These are phyloP conservation scores for Clostera curtula DNA, from an alignment of 2,888 invertebrate genomes.

Conservation along the genomic window DNA sequence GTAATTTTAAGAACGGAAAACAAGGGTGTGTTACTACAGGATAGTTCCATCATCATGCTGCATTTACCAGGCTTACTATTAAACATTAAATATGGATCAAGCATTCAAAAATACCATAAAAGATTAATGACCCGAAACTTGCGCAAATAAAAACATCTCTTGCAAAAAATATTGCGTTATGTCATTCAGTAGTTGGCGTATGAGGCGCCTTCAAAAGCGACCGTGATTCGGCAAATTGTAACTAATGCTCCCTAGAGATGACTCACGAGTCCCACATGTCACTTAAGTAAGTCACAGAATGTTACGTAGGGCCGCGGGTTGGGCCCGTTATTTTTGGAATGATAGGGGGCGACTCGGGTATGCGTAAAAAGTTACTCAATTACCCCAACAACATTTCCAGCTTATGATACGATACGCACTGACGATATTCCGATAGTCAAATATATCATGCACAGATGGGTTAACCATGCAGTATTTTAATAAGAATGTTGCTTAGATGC, in stretches of 20 bases:
- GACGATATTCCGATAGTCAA: constrained; percentile 6
- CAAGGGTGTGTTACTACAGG: no score
- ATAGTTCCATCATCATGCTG: no score
- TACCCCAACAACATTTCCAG: constrained; percentile 14
- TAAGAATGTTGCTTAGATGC: no score
- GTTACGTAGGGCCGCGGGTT: constrained; percentile 39
- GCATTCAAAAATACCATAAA: no score
- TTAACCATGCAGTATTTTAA: no score
- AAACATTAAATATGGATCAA: no score
- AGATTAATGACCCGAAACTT: no score
- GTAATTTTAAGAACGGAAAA: no score
- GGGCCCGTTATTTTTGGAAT: constrained; percentile 34
- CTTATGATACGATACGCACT: constrained; percentile 5
- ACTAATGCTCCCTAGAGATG: constrained; percentile 60
- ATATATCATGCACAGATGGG: no score
- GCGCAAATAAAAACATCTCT: constrained; percentile 13
- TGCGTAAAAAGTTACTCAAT: constrained; percentile 22
- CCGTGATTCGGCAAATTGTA: constrained; percentile 58
- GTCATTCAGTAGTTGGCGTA: constrained; percentile 24
- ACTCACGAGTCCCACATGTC: constrained; percentile 56
- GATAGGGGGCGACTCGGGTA: constrained; percentile 13
- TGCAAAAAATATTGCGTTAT: constrained; percentile 21
- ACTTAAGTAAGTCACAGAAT: constrained; percentile 41
- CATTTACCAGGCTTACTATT: no score
- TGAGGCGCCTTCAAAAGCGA: constrained; percentile 47